phyloP scores from a whole-genome alignment of 2,888 invertebrate species.

The Lingula anatina region DNA sequence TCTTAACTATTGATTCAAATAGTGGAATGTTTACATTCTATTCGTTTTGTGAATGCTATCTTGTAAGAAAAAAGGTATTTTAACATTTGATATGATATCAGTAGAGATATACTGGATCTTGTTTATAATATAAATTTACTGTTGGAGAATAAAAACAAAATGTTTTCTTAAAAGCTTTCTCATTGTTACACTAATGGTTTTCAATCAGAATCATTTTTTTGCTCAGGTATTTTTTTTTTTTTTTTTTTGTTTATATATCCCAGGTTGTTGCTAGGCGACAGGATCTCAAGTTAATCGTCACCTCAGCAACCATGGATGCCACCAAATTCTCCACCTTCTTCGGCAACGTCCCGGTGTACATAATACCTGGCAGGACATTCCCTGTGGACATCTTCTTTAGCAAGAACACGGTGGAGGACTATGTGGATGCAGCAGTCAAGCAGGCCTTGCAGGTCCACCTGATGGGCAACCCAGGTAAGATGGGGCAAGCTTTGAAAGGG shows the following conservation, averaged over 20 bases:
- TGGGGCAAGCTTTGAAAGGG: slow-evolving; percentile 15
- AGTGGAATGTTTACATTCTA: too few species aligned
- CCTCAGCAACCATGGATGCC: slow-evolving; percentile 99
- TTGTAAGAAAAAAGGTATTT: too few species aligned
- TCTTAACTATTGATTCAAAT: too few species aligned
- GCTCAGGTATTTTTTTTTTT: too few species aligned
- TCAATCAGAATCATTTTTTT: background rate
- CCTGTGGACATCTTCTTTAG: slow-evolving; percentile 90
- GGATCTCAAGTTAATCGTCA: slow-evolving; percentile 78
- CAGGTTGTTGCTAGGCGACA: slow-evolving; percentile 70
- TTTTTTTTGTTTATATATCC: slow-evolving; percentile 30
- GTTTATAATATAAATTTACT: background rate
- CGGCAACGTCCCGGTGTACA: slow-evolving; percentile 96
- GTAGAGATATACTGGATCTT: too few species aligned
- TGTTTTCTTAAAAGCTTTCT: background rate
- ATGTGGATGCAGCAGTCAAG: slow-evolving; percentile 96
- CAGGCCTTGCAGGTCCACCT: slow-evolving; percentile 94
- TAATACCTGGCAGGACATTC: slow-evolving; percentile 96
- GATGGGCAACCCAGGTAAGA: slow-evolving; percentile 66
- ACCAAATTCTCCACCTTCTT: slow-evolving; percentile 96
- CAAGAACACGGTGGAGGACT: slow-evolving; percentile 95
- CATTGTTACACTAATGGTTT: background rate
- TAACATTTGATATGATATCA: too few species aligned
- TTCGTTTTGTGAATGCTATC: too few species aligned
- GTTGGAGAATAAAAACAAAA: too few species aligned